Evolutionary conservation across 2,888 invertebrate species (phyloP).

Genomic region (Epistrophe eligans): DNA sequence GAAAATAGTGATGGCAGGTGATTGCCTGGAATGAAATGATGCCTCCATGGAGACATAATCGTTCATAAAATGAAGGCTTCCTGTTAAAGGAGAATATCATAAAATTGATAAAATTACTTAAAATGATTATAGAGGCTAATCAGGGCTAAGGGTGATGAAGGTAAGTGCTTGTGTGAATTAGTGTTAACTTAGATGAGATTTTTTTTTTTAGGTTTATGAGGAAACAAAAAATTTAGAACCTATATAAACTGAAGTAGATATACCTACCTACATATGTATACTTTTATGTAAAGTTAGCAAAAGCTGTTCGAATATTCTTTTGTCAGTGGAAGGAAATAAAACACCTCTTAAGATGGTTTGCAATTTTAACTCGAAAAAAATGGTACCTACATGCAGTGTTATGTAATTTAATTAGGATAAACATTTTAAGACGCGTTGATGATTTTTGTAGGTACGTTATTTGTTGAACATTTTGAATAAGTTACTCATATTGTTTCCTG

Average conservation of each 20-base stretch:
- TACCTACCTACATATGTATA: no score
- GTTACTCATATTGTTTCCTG: no score
- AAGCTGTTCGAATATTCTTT: no score
- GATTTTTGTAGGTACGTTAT: no score
- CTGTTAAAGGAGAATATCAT: background rate
- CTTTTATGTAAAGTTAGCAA: no score
- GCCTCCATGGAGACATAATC: slow-evolving; percentile 32
- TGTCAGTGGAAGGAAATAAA: no score
- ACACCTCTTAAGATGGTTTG: no score
- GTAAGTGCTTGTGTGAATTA: slow-evolving; percentile 2
- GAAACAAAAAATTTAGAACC: background rate
- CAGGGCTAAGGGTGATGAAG: slow-evolving; percentile 5
- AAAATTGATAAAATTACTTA: slow-evolving; percentile 32
- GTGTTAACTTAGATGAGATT: background rate
- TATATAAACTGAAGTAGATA: background rate
- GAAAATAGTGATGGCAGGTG: slow-evolving; percentile 35
- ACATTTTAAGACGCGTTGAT: no score
- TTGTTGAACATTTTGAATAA: no score
- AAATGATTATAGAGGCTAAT: slow-evolving; percentile 16
- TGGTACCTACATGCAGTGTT: no score
- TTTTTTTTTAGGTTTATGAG: background rate
- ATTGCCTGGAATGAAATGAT: slow-evolving; percentile 43
- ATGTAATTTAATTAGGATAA: no score
- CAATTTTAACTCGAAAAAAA: no score
- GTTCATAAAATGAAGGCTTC: slow-evolving; percentile 29